A percentile compares a stretch with the other conserved stretches of the same genome.
These are phyloP conservation scores for Periophthalmodon schlosseri DNA, from an alignment of 2,113 vertebrate species.

Conservation along the genomic window DNA sequence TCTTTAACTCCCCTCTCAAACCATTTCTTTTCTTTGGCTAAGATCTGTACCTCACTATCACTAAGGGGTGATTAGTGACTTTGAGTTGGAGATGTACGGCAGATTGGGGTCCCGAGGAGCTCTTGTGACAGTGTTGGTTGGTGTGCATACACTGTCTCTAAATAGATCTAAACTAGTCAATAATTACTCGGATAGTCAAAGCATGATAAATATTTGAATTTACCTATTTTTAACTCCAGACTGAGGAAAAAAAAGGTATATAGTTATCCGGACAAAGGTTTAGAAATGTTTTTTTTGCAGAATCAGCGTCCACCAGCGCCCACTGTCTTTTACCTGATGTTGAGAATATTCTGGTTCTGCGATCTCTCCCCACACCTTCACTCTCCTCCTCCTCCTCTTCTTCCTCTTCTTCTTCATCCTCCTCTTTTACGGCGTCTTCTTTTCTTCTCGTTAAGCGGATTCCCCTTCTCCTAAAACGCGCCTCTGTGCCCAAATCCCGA, in stretches of 20 bases:
- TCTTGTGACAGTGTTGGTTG: too few relatives aligned
- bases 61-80: too few relatives aligned
- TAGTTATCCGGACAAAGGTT: neutral
- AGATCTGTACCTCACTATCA: too few relatives aligned
- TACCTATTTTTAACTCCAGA: neutral
- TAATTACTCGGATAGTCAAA: neutral
- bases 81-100: too few relatives aligned
- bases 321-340: conserved; percentile 67
- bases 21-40: too few relatives aligned
- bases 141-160: too few relatives aligned
- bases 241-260: too few relatives aligned
- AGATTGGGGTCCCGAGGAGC: too few relatives aligned
- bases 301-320: neutral
- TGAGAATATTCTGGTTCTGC: conserved; percentile 75
- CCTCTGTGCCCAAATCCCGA: conserved; percentile 53
- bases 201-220: neutral
- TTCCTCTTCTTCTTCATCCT: conserved; percentile 59
- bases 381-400: conserved; percentile 59
- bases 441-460: conserved; percentile 67
- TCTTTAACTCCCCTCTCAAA: too few relatives aligned
- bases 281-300: neutral
- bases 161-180: neutral
- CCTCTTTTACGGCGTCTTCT: conserved; percentile 23
- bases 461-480: conserved; percentile 54
- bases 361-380: conserved; percentile 69